A percentile compares a stretch with the other conserved stretches of the same genome.
These are phyloP conservation scores for Trypoxylon attenuatum DNA, from an alignment of 2,888 invertebrate genomes.

Conservation along the genomic window DNA sequence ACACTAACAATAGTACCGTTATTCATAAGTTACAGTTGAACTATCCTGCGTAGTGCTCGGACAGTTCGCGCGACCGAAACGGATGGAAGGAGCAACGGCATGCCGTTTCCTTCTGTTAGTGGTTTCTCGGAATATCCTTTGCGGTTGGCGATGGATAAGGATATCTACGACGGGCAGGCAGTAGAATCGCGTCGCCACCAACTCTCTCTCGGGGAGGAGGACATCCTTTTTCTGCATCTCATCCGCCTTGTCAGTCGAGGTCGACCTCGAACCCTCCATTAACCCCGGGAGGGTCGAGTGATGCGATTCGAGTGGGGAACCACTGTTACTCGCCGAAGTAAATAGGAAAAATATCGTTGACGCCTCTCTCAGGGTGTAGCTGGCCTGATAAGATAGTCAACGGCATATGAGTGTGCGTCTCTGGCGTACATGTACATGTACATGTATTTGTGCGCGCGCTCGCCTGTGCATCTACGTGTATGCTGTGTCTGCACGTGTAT, in stretches of 20 bases:
- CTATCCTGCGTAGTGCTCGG: slow-evolving; percentile 23
- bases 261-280: slow-evolving; percentile 32
- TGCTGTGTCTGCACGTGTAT: slow-evolving; percentile 2
- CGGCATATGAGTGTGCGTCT: too few species aligned
- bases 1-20: slow-evolving; percentile 26
- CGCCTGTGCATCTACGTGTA: not conserved
- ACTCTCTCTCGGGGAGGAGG: slow-evolving; percentile 9
- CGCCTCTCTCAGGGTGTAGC: slow-evolving; percentile 60
- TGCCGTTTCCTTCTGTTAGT: slow-evolving; percentile 49
- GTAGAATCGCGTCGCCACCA: slow-evolving; percentile 16
- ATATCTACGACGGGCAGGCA: slow-evolving; percentile 39
- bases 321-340: slow-evolving; percentile 34
- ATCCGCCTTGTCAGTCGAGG: slow-evolving; percentile 38
- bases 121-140: slow-evolving; percentile 58
- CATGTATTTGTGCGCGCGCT: not conserved
- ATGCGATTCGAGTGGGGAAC: slow-evolving; percentile 26
- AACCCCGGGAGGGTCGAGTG: slow-evolving; percentile 31
- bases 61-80: slow-evolving; percentile 16
- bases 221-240: slow-evolving; percentile 14
- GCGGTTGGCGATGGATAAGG: slow-evolving; percentile 55
- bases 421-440: too few species aligned
- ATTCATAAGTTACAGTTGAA: slow-evolving; percentile 37
- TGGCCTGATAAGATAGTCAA: slow-evolving; percentile 57
- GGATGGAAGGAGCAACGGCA: slow-evolving; percentile 27
- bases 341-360: slow-evolving; percentile 59